Conservation (phyloP, 2,113 vertebrate genomes). For the Hydrochoerus hydrochaeris region DNA sequence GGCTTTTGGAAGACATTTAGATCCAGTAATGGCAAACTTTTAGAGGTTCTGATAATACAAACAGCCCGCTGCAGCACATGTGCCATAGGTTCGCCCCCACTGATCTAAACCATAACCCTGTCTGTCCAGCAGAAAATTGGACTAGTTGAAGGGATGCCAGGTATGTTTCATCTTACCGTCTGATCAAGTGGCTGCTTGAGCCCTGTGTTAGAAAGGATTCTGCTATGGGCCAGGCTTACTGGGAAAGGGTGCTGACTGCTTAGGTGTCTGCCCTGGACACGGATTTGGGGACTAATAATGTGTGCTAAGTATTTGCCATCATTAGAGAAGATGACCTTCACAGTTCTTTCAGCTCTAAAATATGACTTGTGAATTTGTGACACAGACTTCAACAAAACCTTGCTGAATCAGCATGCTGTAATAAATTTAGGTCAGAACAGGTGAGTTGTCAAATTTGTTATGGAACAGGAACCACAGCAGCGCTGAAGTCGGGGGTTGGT, state of each 20-base stretch:
- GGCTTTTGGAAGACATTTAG: not conserved
- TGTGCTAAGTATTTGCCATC: not conserved
- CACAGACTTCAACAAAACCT: not conserved
- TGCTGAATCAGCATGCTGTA: not conserved
- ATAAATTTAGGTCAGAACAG: not conserved
- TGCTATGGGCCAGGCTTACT: not conserved
- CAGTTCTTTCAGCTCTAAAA: not conserved
- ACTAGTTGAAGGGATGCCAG: not conserved
- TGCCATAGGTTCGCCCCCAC: not conserved
- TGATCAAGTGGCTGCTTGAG: not conserved
- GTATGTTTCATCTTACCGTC: not conserved
- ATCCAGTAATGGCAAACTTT: not conserved
- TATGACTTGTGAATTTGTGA: not conserved
- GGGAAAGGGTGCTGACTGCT: not conserved
- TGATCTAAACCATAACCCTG: not conserved
- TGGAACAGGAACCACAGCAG: no score
- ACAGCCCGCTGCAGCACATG: not conserved
- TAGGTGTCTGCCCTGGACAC: not conserved
- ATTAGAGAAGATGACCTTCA: not conserved
- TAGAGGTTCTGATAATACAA: not conserved
- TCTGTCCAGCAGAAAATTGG: not conserved
- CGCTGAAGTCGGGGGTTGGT: no score
- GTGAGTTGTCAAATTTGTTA: not conserved
- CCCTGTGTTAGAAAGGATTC: not conserved
- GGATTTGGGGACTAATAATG: not conserved